These are phyloP conservation scores for Henricia sp. DNA, from an alignment of 53 echinoderm and acorn worm species.

Conservation along the genomic window DNA sequence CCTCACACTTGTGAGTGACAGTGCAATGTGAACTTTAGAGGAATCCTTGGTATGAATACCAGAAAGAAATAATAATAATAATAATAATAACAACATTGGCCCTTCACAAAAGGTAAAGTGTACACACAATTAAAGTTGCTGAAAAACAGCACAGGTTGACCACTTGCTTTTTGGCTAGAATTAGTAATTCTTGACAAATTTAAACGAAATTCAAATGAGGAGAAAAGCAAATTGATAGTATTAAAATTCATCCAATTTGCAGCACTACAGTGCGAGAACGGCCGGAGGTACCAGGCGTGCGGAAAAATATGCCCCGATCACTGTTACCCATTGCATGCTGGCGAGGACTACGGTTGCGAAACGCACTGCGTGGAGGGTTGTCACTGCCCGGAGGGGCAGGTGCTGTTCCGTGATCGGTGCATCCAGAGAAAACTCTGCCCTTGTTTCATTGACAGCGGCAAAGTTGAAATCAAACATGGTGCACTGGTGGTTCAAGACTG, in stretches of 20 bases:
- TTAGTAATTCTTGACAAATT: too few relatives aligned
- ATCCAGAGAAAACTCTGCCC: conserved; percentile 71
- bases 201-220: too few relatives aligned
- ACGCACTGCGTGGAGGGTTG: conserved; percentile 85
- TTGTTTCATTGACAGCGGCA: conserved; percentile 63
- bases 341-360: conserved; percentile 51
- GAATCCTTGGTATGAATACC: too few relatives aligned
- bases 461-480: conserved; percentile 46
- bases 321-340: conserved; percentile 55
- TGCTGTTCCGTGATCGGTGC: conserved; percentile 65
- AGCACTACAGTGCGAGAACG: conserved; percentile 87
- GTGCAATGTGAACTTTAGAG: too few relatives aligned
- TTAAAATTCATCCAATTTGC: neutral
- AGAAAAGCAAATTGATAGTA: too few relatives aligned
- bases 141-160: too few relatives aligned
- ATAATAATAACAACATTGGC: too few relatives aligned
- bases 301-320: conserved; percentile 66
- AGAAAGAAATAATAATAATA: too few relatives aligned
- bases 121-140: too few relatives aligned
- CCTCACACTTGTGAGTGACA: too few relatives aligned
- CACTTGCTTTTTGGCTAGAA: too few relatives aligned
- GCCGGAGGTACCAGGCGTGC: conserved; percentile 70
- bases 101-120: too few relatives aligned
- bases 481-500: conserved; percentile 53
- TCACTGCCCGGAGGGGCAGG: conserved; percentile 75